A percentile compares a stretch with the other conserved stretches of the same genome.
Evolutionary conservation across 2,113 vertebrate genomes (phyloP).

Genomic region (Marcusenius ussheri): DNA sequence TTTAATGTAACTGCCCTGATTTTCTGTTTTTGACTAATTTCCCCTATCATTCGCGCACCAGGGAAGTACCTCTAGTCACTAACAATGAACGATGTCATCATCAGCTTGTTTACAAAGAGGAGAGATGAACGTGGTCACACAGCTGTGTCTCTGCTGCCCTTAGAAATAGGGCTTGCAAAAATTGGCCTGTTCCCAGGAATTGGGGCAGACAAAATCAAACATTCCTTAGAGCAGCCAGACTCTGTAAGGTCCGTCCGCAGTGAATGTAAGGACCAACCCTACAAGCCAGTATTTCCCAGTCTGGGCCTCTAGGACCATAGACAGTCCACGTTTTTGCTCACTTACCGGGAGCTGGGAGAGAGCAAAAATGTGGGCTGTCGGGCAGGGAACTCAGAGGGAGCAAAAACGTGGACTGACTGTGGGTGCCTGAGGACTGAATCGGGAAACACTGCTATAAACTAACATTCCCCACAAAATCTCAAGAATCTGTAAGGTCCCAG

Average conservation of each 20-base stretch:
- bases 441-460: background rate
- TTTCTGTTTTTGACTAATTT: constrained; percentile 24
- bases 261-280: background rate
- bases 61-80: constrained; percentile 11
- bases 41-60: constrained; percentile 13
- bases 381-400: background rate
- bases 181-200: background rate
- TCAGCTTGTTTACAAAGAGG: background rate
- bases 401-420: background rate
- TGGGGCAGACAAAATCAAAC: background rate
- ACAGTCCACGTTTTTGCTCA: background rate
- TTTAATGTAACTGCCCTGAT: constrained; percentile 22
- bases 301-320: background rate
- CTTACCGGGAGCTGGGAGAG: background rate
- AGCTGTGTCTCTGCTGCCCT: background rate
- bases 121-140: background rate
- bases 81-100: constrained; percentile 8
- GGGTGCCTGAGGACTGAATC: background rate
- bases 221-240: background rate
- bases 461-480: background rate
- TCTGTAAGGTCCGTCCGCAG: background rate
- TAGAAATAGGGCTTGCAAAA: background rate
- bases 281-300: background rate
- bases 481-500: background rate
- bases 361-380: background rate